Conservation (phyloP, 2,113 vertebrate species). For the Erythrolamprus reginae region DNA sequence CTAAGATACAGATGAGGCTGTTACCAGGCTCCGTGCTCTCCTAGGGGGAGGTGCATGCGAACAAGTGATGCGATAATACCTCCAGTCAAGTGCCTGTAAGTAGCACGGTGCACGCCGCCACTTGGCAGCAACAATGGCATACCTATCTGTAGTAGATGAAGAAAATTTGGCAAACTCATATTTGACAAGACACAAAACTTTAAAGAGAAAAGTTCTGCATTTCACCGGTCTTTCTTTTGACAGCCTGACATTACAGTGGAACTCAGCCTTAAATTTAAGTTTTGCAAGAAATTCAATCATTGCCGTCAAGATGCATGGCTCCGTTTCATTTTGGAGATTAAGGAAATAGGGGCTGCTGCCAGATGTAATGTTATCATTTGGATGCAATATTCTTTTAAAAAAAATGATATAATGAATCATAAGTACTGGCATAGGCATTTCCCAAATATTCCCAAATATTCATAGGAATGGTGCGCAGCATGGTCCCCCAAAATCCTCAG, state of each 20-base stretch:
- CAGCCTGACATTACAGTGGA: conserved; percentile 48
- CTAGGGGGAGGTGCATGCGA: conserved; percentile 76
- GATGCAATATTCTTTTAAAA: not conserved
- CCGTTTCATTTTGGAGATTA: conserved; percentile 26
- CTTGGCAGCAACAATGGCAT: conserved; percentile 62
- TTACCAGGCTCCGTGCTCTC: conserved; percentile 82
- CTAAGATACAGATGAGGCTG: conserved; percentile 76
- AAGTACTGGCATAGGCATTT: not conserved
- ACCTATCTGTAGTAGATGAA: conserved; percentile 79
- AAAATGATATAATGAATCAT: not conserved
- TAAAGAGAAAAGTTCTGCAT: conserved; percentile 49
- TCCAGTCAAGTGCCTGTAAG: conserved; percentile 83
- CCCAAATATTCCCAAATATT: not conserved
- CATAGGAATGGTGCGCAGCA: not conserved
- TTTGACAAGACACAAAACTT: conserved; percentile 72
- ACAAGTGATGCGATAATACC: conserved; percentile 65
- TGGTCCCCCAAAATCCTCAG: not conserved
- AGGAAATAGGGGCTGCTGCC: not conserved
- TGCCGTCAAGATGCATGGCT: conserved; percentile 16
- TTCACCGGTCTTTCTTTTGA: conserved; percentile 51
- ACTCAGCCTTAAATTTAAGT: conserved; percentile 60
- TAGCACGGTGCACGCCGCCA: conserved; percentile 63
- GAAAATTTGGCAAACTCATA: conserved; percentile 82
- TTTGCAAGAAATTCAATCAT: conserved; percentile 44
- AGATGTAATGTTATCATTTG: not conserved